Conservation (phyloP, 2,113 vertebrate genomes). For the Bujurquina vittata region DNA sequence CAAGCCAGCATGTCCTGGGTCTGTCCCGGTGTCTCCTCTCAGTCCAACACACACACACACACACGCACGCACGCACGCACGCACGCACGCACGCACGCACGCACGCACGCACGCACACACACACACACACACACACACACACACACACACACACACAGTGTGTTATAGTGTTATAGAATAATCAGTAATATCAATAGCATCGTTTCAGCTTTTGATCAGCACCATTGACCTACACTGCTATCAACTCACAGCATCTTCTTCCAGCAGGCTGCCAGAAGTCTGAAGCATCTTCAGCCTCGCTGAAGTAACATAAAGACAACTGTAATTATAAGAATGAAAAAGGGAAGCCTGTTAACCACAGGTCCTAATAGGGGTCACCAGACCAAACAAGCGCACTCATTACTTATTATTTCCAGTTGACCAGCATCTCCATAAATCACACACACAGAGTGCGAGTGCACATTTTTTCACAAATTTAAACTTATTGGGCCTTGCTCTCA, state of each 20-base stretch:
- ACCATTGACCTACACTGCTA: neutral
- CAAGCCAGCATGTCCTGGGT: no score
- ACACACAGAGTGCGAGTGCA: neutral
- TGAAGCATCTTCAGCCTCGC: neutral
- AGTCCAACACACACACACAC: no score
- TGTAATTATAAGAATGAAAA: neutral
- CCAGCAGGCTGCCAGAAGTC: neutral
- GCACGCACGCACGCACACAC: no score
- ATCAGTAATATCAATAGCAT: no score
- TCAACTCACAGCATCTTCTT: neutral
- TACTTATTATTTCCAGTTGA: neutral
- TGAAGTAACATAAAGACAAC: neutral
- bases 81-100: no score
- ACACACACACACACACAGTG: no score
- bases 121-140: no score
- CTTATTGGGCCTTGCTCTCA: neutral
- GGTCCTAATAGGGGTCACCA: neutral
- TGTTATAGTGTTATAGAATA: no score
- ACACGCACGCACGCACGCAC: no score
- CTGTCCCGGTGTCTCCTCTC: no score
- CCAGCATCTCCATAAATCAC: neutral
- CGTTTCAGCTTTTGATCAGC: neutral
- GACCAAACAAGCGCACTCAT: neutral
- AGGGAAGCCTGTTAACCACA: neutral
- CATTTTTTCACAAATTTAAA: neutral